A percentile compares a stretch with the other conserved stretches of the same genome.
phyloP scores from a whole-genome alignment of 2,113 vertebrate genomes.

The Protobothrops mucrosquamatus region DNA sequence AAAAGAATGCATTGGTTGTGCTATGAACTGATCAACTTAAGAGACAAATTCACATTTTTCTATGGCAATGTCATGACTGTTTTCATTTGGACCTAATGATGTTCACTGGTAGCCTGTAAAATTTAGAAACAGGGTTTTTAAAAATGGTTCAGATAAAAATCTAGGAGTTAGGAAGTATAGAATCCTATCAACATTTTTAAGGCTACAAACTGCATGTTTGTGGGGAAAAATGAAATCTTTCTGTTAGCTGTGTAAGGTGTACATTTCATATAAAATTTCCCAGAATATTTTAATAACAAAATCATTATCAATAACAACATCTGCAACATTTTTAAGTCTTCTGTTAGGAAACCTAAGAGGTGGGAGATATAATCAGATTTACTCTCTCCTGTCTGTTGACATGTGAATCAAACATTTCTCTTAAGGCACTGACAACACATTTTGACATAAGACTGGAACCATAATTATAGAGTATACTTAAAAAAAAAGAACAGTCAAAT shows the following conservation, averaged over 20 bases:
- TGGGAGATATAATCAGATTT: neutral
- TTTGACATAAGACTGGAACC: neutral
- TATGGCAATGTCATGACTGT: neutral
- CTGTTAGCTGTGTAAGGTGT: neutral
- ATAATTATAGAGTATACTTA: neutral
- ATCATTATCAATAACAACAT: neutral
- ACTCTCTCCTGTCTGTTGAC: neutral
- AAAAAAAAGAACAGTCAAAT: neutral
- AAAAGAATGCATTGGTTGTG: neutral
- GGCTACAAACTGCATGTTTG: neutral
- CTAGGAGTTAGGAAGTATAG: neutral
- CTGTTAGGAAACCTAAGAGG: neutral
- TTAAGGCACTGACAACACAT: neutral
- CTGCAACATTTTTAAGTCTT: neutral
- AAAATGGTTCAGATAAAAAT: neutral
- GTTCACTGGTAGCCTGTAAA: neutral
- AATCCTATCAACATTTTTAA: neutral
- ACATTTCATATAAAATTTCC: neutral
- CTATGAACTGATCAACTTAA: neutral
- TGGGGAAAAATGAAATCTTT: neutral
- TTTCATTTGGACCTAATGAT: neutral
- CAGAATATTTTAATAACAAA: neutral
- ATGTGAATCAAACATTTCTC: neutral
- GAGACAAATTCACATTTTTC: neutral
- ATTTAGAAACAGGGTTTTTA: neutral